Conservation (phyloP, 2,888 invertebrate species). For the Ptychoptera albimana region DNA sequence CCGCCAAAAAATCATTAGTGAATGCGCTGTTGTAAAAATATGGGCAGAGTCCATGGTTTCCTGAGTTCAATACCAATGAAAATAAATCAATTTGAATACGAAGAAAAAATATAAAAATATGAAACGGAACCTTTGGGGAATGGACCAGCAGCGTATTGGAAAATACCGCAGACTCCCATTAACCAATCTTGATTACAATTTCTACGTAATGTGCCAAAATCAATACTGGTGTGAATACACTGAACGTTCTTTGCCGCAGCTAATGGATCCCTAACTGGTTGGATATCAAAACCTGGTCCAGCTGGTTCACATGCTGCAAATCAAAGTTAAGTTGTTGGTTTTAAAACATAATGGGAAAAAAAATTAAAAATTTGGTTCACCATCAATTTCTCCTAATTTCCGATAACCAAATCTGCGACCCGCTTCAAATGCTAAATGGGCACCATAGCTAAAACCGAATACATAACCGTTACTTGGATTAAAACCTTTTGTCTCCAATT, state of each 20-base stretch:
- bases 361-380: conserved; percentile 5
- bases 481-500: conserved; percentile 12
- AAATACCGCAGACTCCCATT: conserved; percentile 16
- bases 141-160: conserved; percentile 12
- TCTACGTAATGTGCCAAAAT: conserved; percentile 14
- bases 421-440: conserved; percentile 13
- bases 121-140: conserved; percentile 11
- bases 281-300: conserved; percentile 15
- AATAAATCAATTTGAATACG: no score
- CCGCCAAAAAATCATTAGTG: conserved; percentile 12
- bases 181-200: conserved; percentile 18
- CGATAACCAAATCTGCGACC: conserved; percentile 13
- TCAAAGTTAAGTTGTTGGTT: no score
- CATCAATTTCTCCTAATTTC: conserved; percentile 14
- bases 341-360: no score
- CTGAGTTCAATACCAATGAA: no score
- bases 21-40: conserved; percentile 16
- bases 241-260: conserved; percentile 16
- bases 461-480: conserved; percentile 13
- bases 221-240: conserved; percentile 15
- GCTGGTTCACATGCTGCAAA: conserved; percentile 16
- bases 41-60: conserved; percentile 15
- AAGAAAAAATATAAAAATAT: no score
- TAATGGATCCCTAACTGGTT: conserved; percentile 9
- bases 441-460: conserved; percentile 17